Conservation (phyloP, 2,113 vertebrate species). For the Campylomormyrus tamandua region DNA sequence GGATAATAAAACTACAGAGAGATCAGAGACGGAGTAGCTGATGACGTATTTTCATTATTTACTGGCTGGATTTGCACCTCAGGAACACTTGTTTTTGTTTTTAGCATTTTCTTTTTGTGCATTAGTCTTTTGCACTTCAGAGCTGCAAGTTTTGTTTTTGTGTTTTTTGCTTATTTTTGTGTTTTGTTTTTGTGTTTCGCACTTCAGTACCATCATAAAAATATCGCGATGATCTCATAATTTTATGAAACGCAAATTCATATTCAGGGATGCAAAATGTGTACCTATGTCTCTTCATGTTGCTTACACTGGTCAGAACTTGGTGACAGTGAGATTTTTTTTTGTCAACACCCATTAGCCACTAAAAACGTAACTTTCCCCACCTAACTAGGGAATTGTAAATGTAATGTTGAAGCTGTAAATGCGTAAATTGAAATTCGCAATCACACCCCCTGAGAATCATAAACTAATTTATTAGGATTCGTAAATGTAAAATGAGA, state of each 20-base stretch:
- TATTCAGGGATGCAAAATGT: not conserved
- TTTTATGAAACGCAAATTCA: not conserved
- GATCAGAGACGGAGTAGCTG: no score
- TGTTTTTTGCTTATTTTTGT: not conserved
- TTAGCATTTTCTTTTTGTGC: no score
- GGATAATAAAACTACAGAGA: not conserved
- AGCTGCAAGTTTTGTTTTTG: no score
- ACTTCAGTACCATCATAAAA: no score
- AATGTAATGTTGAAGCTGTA: not conserved
- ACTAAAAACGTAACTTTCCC: not conserved
- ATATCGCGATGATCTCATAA: no score
- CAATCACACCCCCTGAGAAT: not conserved
- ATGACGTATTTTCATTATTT: not conserved
- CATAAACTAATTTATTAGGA: not conserved
- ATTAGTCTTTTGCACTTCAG: no score
- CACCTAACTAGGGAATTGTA: not conserved
- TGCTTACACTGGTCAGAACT: not conserved
- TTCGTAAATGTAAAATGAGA: not conserved
- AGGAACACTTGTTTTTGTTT: no score
- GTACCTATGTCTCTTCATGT: not conserved
- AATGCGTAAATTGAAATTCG: not conserved
- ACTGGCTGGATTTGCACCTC: no score
- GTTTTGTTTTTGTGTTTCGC: not conserved
- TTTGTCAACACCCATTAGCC: not conserved
- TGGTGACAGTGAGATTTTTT: not conserved